Base-by-base conservation (phyloP, 2,797 vertebrate species). In the Rhynchonycteris naso region DNA sequence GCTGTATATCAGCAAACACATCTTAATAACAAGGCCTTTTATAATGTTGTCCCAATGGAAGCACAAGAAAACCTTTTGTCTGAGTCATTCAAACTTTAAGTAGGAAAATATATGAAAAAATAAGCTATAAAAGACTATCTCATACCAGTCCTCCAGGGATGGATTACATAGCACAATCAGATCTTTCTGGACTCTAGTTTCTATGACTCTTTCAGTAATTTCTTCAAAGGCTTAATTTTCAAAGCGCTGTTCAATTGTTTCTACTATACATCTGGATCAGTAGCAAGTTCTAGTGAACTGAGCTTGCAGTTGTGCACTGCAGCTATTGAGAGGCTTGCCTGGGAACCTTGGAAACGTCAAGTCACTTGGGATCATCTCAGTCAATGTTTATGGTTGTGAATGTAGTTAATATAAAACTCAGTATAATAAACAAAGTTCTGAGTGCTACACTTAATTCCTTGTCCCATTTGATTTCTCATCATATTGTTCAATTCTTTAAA, bases 81-180 rank as follows among this genome's bases (percentile, higher is more conserved):
- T 94, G 33, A 94, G 59, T 95, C 85, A 86, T 93, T 96, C 97
- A 96, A 94, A 95, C 85, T 92, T 96, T 71, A 96, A 90, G 65
- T 50, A 94, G 79, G 75, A 94, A 96, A 97, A 97, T 87, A 79
- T 24, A 87, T 74, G 71, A 82, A 54, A 91, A 96, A 94, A 71
- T 68, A 63, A 58, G 11, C 79, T 90, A 9, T 83, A 86, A 90
- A 83, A 94, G 92, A 87, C 89, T 89, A 38, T 89, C 58, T n/a
- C 30, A 38, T 8, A 76, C 12, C 16, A 63, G 50, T 66, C 35
- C 90, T 95, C 95, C 14, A 65, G 86, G 89, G 83, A 83, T 79
- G 54, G 81, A 68, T 95, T 95, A 87, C 63, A 80, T 7, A 87
- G 54, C 26, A 52, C 74, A 63, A 93, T 93, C 85, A 92, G 79